These are phyloP conservation scores for Ditula angustiorana DNA, from an alignment of 2,888 invertebrate species.

Conservation along the genomic window DNA sequence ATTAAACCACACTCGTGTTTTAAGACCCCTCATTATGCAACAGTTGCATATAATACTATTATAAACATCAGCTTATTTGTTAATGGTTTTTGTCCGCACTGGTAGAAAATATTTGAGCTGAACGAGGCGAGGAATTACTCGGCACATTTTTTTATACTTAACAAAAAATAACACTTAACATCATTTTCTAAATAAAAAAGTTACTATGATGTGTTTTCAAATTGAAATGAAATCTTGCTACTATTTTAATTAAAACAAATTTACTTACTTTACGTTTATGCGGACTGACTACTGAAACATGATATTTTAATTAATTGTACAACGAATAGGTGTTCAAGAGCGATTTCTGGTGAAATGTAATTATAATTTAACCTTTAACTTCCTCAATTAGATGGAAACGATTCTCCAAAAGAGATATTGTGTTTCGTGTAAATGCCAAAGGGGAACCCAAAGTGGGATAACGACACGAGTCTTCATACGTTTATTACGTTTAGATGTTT, in stretches of 20 bases:
- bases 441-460: not conserved
- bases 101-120: too few species aligned
- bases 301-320: constrained; percentile 12
- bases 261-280: not conserved
- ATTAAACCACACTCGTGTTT: too few species aligned
- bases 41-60: too few species aligned
- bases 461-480: not conserved
- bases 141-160: too few species aligned
- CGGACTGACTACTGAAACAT: constrained; percentile 1
- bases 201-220: too few species aligned
- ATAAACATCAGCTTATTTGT: too few species aligned
- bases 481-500: too few species aligned
- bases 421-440: constrained; percentile 1
- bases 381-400: not conserved
- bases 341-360: constrained; percentile 1
- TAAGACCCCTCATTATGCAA: too few species aligned
- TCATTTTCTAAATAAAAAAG: too few species aligned
- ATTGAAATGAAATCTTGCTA: not conserved
- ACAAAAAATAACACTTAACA: too few species aligned
- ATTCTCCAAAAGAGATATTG: not conserved
- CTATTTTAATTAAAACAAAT: not conserved
- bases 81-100: too few species aligned
- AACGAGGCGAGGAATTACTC: too few species aligned
- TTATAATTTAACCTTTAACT: constrained; percentile 7
- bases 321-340: not conserved